Evolutionary conservation across 2,113 vertebrate genomes (phyloP).

Genomic region (Leucoraja erinaceus): DNA sequence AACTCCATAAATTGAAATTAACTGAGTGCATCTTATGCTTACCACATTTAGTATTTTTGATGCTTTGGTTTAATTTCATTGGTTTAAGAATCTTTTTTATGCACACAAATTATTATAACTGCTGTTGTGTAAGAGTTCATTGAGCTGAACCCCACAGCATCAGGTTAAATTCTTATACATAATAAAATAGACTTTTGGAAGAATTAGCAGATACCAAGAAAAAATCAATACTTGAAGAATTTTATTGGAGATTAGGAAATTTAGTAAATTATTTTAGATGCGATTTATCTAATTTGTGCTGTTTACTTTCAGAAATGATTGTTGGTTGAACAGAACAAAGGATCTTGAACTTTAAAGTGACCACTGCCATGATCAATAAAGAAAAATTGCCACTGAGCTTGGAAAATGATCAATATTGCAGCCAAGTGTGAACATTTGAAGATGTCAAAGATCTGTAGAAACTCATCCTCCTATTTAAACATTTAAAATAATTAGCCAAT

Average conservation of each 20-base stretch:
- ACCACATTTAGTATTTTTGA: constrained; percentile 43
- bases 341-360: constrained; percentile 53
- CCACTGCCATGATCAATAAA: constrained; percentile 47
- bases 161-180: not conserved
- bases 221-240: not conserved
- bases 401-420: constrained; percentile 42
- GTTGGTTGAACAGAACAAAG: constrained; percentile 45
- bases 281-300: not conserved
- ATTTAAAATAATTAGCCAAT: constrained; percentile 14
- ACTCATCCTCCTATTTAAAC: not conserved
- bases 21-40: not conserved
- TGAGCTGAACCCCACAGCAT: not conserved
- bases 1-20: not conserved
- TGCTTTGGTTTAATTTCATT: constrained; percentile 36
- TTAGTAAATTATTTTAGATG: not conserved
- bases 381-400: constrained; percentile 45
- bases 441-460: not conserved
- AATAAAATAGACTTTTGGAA: not conserved
- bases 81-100: not conserved
- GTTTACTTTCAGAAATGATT: constrained; percentile 33
- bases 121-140: not conserved
- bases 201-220: not conserved
- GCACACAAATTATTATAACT: not conserved
- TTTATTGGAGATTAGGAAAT: not conserved
- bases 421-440: constrained; percentile 11